Evolutionary conservation across 2,888 invertebrate species (phyloP), one percentile per base, ranked within the genome.

Genomic region (Linnaemya tessellans): DNA sequence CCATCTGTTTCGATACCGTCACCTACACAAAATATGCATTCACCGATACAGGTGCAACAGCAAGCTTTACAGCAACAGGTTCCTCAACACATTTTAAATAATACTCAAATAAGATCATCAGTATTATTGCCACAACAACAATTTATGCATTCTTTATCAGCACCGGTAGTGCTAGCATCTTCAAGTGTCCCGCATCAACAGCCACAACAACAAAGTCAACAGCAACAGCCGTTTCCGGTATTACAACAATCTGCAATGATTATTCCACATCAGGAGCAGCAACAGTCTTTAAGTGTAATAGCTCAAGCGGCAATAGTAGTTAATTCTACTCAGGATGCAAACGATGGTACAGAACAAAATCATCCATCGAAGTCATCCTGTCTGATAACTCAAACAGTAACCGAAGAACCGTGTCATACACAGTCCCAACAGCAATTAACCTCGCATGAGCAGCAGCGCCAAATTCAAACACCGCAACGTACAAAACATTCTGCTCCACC

Each of bases 1-100:
- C 92, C 92, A 9, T 92, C 92, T 5, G 92, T 92, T 22, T 92
- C 92, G 15, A 90, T 92, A 88, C 92, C 92, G 15, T 92, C 92
- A 25, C 92, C 92, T 1, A 90, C 91, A 15, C 88, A 77, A 7
- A 90, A 91, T 38, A 87, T 92, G 56, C 92, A 90, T 77, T 92
- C 92, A n/a, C 92, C 92, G 0, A 91, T 92, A 11, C 89, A 89
- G 20, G 88, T 89, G 3, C 77, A 89, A 64, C 90, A 68, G 3
- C 86, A 84, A 20, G 13, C 86, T 87, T 20, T 89, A 73, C 88
- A 88, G 56, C 90, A 86, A 56, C 84, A 67, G 8, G 1, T 43
- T 22, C 7, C 84, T 64, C 78, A 74, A 0, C 77, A 82, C 8
- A 43, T 68, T n/a, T 15, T 75, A 11, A 62, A 70, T 22, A 75